Evolutionary conservation across 1,140 invertebrate genomes (phyloP).

Genomic region (Agrypnia vestita): DNA sequence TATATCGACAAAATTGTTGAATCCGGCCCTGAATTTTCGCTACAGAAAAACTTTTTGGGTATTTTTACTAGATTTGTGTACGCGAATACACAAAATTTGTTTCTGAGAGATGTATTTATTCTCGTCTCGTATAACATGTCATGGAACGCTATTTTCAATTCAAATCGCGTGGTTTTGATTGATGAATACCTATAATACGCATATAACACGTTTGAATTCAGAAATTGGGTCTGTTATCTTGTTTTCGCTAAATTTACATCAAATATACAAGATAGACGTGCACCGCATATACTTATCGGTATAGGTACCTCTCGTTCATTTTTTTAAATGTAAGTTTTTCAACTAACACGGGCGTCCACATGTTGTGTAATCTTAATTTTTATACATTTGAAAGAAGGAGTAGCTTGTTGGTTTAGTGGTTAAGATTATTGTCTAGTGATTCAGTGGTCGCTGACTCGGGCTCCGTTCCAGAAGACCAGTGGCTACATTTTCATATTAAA

Average conservation of each 20-base stretch:
- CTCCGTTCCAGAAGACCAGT: no score
- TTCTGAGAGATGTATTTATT: conserved; percentile 20
- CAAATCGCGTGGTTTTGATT: conserved; percentile 43
- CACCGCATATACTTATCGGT: no score
- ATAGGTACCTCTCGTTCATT: no score
- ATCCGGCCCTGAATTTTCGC: not conserved
- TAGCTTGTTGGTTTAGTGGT: no score
- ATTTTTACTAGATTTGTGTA: conserved; percentile 34
- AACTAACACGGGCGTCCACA: no score
- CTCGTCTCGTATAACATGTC: conserved; percentile 37
- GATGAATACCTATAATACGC: conserved; percentile 26
- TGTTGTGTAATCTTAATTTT: no score
- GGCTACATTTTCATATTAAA: no score
- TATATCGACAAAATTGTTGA: not conserved
- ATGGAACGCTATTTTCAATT: conserved; percentile 42
- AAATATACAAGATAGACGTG: not conserved
- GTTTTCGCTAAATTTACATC: conserved; percentile 30
- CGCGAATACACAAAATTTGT: conserved; percentile 42
- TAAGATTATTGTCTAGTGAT: no score
- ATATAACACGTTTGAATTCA: conserved; percentile 14
- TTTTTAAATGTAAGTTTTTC: no score
- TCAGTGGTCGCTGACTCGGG: no score
- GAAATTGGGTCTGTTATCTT: conserved; percentile 39
- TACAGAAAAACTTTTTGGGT: conserved; percentile 9
- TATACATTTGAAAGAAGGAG: no score